phyloP scores from a whole-genome alignment of 2,113 vertebrate species.

The Tylochromis polylepis region DNA sequence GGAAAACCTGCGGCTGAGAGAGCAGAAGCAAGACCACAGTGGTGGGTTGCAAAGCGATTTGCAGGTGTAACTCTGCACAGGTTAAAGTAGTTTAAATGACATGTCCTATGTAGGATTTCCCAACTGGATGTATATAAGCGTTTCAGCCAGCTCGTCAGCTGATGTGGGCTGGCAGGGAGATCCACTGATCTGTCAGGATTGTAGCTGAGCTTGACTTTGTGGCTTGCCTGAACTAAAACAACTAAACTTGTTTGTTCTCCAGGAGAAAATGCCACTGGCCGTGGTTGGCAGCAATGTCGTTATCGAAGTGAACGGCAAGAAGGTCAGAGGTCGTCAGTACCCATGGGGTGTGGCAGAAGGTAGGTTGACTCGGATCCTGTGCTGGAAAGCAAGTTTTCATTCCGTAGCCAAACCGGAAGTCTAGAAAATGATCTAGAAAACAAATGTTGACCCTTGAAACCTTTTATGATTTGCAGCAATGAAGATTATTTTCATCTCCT shows the following conservation, averaged over 20 bases:
- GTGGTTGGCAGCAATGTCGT: constrained; percentile 79
- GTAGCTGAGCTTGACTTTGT: not conserved
- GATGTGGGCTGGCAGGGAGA: not conserved
- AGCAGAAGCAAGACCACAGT: too few relatives aligned
- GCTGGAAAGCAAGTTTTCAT: not conserved
- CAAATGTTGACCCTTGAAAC: not conserved
- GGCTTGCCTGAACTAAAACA: not conserved
- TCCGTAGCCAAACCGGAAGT: not conserved
- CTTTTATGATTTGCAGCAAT: not conserved
- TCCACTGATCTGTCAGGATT: not conserved
- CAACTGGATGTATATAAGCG: not conserved
- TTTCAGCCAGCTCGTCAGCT: not conserved
- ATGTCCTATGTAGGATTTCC: not conserved
- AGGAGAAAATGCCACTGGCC: constrained; percentile 79
- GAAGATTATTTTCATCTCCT: not conserved
- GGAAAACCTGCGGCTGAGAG: too few relatives aligned
- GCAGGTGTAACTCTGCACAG: not conserved
- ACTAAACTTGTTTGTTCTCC: not conserved
- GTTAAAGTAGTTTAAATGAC: not conserved
- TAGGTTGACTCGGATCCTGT: constrained; percentile 37
- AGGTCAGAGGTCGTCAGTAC: constrained; percentile 80
- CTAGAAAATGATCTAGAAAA: not conserved
- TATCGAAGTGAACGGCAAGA: constrained; percentile 77
- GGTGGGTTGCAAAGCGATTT: too few relatives aligned
- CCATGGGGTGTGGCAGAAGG: constrained; percentile 82